Conservation (phyloP, 2,113 vertebrate species). For the Notechis scutatus region DNA sequence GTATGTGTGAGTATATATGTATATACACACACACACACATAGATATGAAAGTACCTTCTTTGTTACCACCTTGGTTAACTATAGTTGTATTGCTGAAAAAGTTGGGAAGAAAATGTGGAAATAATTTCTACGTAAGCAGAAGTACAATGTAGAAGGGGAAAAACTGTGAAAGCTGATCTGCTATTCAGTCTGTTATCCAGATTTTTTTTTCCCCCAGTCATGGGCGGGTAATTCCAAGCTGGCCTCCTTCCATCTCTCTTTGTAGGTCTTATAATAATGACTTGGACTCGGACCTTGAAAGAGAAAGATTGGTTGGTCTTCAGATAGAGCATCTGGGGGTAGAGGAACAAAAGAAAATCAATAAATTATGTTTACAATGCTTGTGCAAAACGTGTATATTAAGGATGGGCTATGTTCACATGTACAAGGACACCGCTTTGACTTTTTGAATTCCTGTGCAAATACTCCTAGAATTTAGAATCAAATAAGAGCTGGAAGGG, state of each 20-base stretch:
- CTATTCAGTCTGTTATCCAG: neutral
- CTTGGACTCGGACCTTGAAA: neutral
- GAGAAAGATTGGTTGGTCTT: neutral
- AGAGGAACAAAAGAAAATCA: neutral
- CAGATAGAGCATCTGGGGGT: neutral
- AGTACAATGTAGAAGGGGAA: neutral
- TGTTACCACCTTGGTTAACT: neutral
- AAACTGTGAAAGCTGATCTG: neutral
- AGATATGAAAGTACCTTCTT: neutral
- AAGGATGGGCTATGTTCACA: neutral
- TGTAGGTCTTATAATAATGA: neutral
- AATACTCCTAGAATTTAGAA: neutral
- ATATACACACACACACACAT: no score
- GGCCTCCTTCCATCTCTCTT: neutral
- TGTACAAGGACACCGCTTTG: neutral
- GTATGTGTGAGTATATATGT: no score
- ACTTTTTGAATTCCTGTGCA: neutral
- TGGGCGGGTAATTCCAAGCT: neutral
- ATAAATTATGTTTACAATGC: neutral
- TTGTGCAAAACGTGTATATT: neutral
- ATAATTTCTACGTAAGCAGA: neutral
- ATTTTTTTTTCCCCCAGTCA: neutral
- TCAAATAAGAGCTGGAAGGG: no score
- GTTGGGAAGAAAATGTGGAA: neutral
- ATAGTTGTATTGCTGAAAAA: neutral